phyloP scores from a whole-genome alignment of 2,113 vertebrate species.

The Ammospiza nelsoni region DNA sequence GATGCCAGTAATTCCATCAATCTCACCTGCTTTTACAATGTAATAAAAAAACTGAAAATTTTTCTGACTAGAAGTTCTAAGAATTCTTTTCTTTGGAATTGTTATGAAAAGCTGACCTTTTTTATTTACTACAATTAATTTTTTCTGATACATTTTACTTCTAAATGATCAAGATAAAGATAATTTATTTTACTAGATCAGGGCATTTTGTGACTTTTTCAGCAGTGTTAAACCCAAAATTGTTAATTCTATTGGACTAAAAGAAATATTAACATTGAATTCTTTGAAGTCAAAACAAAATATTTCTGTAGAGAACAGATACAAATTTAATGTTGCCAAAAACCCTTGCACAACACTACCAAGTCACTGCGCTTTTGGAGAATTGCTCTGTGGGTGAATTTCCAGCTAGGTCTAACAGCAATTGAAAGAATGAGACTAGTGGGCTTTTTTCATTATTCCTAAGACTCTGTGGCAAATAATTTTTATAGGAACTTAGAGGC shows the following conservation, averaged over 20 bases:
- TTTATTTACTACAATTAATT: not conserved
- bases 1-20: not conserved
- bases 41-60: not conserved
- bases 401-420: not conserved
- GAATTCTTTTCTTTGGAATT: not conserved
- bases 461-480: not conserved
- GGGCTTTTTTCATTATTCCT: not conserved
- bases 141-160: not conserved
- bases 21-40: not conserved
- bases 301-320: not conserved
- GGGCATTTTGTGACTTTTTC: not conserved
- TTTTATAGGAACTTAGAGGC: not conserved
- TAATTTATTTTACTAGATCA: not conserved
- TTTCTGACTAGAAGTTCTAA: not conserved
- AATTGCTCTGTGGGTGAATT: not conserved
- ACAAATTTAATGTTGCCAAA: not conserved
- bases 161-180: not conserved
- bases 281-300: not conserved
- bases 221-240: not conserved
- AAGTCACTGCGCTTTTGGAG: not conserved
- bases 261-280: not conserved
- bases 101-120: not conserved
- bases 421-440: not conserved
- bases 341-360: not conserved
- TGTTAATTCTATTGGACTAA: not conserved